These are phyloP conservation scores for Platalea minor DNA, from an alignment of 2,797 vertebrate genomes.

Conservation along the genomic window DNA sequence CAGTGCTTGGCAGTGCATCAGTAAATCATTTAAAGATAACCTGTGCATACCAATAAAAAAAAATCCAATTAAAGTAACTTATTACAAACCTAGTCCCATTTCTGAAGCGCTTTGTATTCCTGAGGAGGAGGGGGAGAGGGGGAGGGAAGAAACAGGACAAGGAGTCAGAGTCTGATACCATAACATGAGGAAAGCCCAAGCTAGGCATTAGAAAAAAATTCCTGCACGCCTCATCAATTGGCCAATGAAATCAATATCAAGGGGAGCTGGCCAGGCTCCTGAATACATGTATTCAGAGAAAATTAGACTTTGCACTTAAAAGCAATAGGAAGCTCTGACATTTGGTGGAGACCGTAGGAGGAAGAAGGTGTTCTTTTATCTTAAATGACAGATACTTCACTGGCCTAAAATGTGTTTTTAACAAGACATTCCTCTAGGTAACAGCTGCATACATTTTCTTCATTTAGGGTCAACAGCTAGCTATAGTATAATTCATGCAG, in stretches of 20 bases:
- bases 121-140: not conserved
- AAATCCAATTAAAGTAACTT: constrained; percentile 46
- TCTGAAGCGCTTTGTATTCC: constrained; percentile 36
- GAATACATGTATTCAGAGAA: not conserved
- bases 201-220: not conserved
- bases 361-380: constrained; percentile 30
- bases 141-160: not conserved
- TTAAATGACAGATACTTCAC: constrained; percentile 6
- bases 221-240: not conserved
- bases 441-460: not conserved
- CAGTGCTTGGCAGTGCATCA: constrained; percentile 19
- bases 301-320: constrained; percentile 12
- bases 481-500: not conserved
- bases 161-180: not conserved
- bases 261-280: not conserved
- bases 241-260: not conserved
- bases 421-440: not conserved
- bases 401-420: not conserved
- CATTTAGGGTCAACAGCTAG: not conserved
- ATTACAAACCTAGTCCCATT: constrained; percentile 20
- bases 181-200: not conserved
- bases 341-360: not conserved
- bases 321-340: constrained; percentile 19
- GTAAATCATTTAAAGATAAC: constrained; percentile 46
- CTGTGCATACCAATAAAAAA: constrained; percentile 34